A percentile compares a stretch with the other conserved stretches of the same genome.
phyloP scores from a whole-genome alignment of 1,140 invertebrate genomes.

The Lithobius niger region DNA sequence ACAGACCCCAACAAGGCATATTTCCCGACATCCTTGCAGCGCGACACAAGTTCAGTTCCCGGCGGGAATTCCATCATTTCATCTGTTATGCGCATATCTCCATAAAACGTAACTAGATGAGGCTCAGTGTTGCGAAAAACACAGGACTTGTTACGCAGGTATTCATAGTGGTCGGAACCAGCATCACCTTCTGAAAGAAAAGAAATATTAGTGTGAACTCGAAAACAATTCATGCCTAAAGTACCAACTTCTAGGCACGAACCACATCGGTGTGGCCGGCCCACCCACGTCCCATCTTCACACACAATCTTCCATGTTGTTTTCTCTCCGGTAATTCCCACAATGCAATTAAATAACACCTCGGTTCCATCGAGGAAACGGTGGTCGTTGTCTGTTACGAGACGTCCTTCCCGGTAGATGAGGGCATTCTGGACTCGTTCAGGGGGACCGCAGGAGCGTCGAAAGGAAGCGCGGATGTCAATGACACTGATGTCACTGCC shows the following conservation, averaged over 20 bases:
- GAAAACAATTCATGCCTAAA: constrained; percentile 4
- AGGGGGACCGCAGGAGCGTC: constrained; percentile 45
- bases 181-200: constrained; percentile 37
- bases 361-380: constrained; percentile 62
- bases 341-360: constrained; percentile 64
- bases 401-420: constrained; percentile 46
- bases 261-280: constrained; percentile 58
- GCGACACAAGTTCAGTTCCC: constrained; percentile 48
- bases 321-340: constrained; percentile 52
- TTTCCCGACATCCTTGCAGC: constrained; percentile 71
- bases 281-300: constrained; percentile 67
- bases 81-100: constrained; percentile 57
- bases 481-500: constrained; percentile 37
- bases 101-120: constrained; percentile 61
- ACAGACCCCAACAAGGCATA: constrained; percentile 42
- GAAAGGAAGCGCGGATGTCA: constrained; percentile 11
- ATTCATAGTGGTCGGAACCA: constrained; percentile 21
- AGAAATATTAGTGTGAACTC: constrained; percentile 7
- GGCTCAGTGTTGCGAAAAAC: constrained; percentile 57
- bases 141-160: constrained; percentile 48
- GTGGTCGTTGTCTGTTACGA: constrained; percentile 28
- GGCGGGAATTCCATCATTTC: constrained; percentile 59
- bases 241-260: constrained; percentile 17
- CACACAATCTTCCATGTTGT: constrained; percentile 69
- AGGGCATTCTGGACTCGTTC: constrained; percentile 50